Conservation (phyloP, 2,888 invertebrate species). For the Isoperla grammatica region DNA sequence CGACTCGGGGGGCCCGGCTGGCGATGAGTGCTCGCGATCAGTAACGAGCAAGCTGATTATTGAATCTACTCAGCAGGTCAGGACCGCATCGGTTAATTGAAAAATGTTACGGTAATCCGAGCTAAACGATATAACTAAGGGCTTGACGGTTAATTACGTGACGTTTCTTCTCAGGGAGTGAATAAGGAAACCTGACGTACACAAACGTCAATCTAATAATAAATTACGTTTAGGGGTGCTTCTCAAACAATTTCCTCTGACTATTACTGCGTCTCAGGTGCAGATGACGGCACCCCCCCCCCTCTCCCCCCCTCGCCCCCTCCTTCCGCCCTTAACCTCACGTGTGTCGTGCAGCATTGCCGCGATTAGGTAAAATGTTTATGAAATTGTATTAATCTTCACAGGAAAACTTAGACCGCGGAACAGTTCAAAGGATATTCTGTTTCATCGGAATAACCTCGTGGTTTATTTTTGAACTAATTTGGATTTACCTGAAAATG, state of each 20-base stretch:
- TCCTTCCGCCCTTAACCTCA: conserved; percentile 5
- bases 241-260: conserved; percentile 31
- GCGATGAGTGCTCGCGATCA: conserved; percentile 26
- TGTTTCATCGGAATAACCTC: too few relatives aligned
- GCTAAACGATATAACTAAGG: conserved; percentile 30
- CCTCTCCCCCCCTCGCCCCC: conserved; percentile 6
- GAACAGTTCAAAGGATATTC: too few relatives aligned
- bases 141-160: conserved; percentile 29
- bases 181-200: conserved; percentile 15
- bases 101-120: conserved; percentile 29
- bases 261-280: conserved; percentile 31
- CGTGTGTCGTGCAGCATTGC: too few relatives aligned
- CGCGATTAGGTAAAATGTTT: too few relatives aligned
- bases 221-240: conserved; percentile 27
- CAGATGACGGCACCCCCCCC: conserved; percentile 24
- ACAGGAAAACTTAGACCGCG: too few relatives aligned
- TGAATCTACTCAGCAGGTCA: conserved; percentile 24
- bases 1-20: conserved; percentile 29
- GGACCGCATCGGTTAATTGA: conserved; percentile 27
- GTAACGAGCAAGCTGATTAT: conserved; percentile 26
- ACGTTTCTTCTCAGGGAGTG: conserved; percentile 17
- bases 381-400: too few relatives aligned
- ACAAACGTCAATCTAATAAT: conserved; percentile 28
- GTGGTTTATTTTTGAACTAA: too few relatives aligned
- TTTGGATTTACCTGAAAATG: too few relatives aligned